Base-by-base conservation (phyloP, 2,797 vertebrate genomes). In the Avahi laniger region DNA sequence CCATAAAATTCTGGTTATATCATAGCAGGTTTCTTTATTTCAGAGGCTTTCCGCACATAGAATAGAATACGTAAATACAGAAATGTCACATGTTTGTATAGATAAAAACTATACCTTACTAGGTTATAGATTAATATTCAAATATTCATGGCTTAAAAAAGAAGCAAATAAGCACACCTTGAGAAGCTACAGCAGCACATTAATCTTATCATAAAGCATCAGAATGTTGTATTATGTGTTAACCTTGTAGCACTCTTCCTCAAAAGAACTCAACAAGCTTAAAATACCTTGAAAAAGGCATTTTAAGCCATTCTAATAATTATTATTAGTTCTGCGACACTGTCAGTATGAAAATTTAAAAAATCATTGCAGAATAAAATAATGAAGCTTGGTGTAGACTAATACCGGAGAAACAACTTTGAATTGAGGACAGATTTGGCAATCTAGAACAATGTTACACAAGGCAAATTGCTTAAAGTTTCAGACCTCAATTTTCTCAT, bases 251-350 rank as follows among this genome's bases (percentile, higher is more conserved):
- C 26, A 26, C 12, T 57, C 22, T 95, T 52, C 43, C 48, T 73
- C 57, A 38, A 83, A 84, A 84, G 57, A 95, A 86, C 24, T 91
- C 12, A 35, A 93, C 57, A 81, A 22, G 33, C 38, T 75, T 61
- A 33, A 38, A 88, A 79, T 28, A 78, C 9, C 38, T 76, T 90
- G 26, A 84, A 91, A 90, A 67, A 82, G 70, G 3, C 28, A 54
- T 81, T 93, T 91, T 91, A 94, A 96, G 63, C 59, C 57, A 61
- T 67, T 52, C 30, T 50, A 92, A 88, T 48, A 78, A 38, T 84
- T 86, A 76, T 38, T 48, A 43, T 50, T n/a, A 84, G 15, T 43
- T 61, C 28, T 13, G 35, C 69, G 12, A 48, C 54, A 78, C 0
- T 41, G 3, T 82, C 43, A 28, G 35, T 54, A 43, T 79, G 6